Percentiles rank a stretch among this genome's conserved stretches.
These are phyloP conservation scores for Corythornis madagascariensis DNA, from an alignment of 2,113 vertebrate species.

Conservation along the genomic window DNA sequence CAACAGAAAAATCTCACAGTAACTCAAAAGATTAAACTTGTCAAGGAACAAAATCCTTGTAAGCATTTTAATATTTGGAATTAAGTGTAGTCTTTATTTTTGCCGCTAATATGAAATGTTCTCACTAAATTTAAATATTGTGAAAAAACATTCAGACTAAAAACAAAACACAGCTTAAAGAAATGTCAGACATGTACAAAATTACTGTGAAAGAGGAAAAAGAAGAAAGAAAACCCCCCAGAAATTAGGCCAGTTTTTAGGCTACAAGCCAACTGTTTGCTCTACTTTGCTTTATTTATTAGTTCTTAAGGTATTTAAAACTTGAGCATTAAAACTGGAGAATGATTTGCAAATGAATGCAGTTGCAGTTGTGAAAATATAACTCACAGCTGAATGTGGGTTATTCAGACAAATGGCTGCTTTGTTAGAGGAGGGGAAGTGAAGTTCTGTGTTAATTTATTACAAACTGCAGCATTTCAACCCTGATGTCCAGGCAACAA, in stretches of 20 bases:
- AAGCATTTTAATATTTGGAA: constrained; percentile 49
- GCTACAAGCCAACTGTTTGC: constrained; percentile 87
- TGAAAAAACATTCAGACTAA: constrained; percentile 54
- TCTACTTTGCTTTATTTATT: constrained; percentile 89
- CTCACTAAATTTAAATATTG: constrained; percentile 58
- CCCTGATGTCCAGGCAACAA: constrained; percentile 94
- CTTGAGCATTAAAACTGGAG: constrained; percentile 88
- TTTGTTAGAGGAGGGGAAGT: constrained; percentile 83
- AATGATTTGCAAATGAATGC: constrained; percentile 98
- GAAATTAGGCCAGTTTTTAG: constrained; percentile 85
- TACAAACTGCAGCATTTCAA: constrained; percentile 94
- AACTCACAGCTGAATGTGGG: constrained; percentile 88
- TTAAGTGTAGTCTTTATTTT: neutral
- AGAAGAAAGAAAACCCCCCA: constrained; percentile 64
- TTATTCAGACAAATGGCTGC: constrained; percentile 89
- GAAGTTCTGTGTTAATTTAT: constrained; percentile 93
- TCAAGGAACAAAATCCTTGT: constrained; percentile 32
- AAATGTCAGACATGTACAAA: constrained; percentile 73
- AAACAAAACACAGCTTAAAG: constrained; percentile 74
- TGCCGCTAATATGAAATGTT: constrained; percentile 56
- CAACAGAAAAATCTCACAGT: constrained; percentile 54
- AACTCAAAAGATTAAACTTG: constrained; percentile 68
- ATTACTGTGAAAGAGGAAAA: constrained; percentile 69
- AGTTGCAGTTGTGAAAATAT: constrained; percentile 95
- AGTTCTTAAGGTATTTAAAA: constrained; percentile 92